phyloP scores from a whole-genome alignment of 2,888 invertebrate genomes.

The Neoscelio sp. region DNA sequence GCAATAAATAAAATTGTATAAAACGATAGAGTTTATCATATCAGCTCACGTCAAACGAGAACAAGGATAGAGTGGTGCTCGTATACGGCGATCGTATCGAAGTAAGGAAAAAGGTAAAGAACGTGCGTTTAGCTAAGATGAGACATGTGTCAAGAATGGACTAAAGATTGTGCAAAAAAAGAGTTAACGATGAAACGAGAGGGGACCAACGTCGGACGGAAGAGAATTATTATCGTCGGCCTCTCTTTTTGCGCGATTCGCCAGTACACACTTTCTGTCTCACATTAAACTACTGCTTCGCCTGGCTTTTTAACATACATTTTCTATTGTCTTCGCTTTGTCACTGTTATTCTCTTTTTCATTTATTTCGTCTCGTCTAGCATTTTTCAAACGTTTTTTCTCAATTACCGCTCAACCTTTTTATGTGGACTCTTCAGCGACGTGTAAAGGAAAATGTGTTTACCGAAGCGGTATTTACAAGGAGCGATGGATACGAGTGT shows the following conservation, averaged over 20 bases:
- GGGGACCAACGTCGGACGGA: conserved; percentile 52
- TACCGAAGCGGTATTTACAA: too few species aligned
- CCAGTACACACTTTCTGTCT: conserved; percentile 58
- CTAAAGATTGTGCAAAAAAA: conserved; percentile 64
- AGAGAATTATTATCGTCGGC: conserved; percentile 46
- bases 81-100: conserved; percentile 84
- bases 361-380: conserved; percentile 37
- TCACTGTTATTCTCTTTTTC: conserved; percentile 46
- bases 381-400: conserved; percentile 35
- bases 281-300: conserved; percentile 64
- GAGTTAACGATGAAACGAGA: conserved; percentile 57
- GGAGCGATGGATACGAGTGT: too few species aligned
- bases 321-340: conserved; percentile 62
- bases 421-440: background rate
- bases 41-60: conserved; percentile 83
- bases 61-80: conserved; percentile 84
- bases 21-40: conserved; percentile 83
- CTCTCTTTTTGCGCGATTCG: conserved; percentile 67
- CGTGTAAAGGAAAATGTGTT: conserved; percentile 19
- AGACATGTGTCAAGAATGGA: conserved; percentile 57
- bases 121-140: conserved; percentile 65
- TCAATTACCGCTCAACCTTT: conserved; percentile 42
- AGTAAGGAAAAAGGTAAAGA: conserved; percentile 84
- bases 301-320: conserved; percentile 66
- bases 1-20: too few species aligned